Conservation (phyloP, 2,797 vertebrate genomes). For the Protosalanx chinensis region DNA sequence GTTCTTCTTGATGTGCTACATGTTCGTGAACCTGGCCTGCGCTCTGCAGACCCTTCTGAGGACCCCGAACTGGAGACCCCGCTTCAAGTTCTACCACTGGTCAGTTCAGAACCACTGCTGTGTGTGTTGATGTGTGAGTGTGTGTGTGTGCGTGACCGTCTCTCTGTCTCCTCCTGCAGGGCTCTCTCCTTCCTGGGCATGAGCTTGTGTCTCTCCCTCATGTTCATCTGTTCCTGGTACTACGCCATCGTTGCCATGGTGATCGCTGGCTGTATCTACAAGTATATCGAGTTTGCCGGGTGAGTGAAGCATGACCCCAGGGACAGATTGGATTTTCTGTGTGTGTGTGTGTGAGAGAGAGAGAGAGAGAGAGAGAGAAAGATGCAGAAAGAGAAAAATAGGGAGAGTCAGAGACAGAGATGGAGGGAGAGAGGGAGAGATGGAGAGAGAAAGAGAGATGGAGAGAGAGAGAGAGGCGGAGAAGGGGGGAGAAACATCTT, state of each 20-base stretch:
- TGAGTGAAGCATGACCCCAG: conserved; percentile 61
- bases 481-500: too few relatives aligned
- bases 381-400: too few relatives aligned
- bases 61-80: conserved; percentile 97
- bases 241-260: conserved; percentile 96
- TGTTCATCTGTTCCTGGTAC: conserved; percentile 99
- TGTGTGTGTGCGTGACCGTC: too few relatives aligned
- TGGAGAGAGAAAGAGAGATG: too few relatives aligned
- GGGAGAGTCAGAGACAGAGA: too few relatives aligned
- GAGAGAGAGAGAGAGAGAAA: too few relatives aligned
- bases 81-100: conserved; percentile 98
- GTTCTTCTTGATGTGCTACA: conserved; percentile 99
- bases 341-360: too few relatives aligned
- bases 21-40: conserved; percentile 98
- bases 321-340: too few relatives aligned
- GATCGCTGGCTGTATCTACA: conserved; percentile 97
- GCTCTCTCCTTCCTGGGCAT: conserved; percentile 94
- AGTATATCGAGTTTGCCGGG: conserved; percentile 98
- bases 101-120: conserved; percentile 54
- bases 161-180: conserved; percentile 67
- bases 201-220: conserved; percentile 92
- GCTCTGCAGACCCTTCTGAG: conserved; percentile 93
- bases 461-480: too few relatives aligned
- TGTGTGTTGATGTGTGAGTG: too few relatives aligned
- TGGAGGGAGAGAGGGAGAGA: too few relatives aligned